phyloP scores from a whole-genome alignment of 2,888 invertebrate species.

The Idaea straminata region DNA sequence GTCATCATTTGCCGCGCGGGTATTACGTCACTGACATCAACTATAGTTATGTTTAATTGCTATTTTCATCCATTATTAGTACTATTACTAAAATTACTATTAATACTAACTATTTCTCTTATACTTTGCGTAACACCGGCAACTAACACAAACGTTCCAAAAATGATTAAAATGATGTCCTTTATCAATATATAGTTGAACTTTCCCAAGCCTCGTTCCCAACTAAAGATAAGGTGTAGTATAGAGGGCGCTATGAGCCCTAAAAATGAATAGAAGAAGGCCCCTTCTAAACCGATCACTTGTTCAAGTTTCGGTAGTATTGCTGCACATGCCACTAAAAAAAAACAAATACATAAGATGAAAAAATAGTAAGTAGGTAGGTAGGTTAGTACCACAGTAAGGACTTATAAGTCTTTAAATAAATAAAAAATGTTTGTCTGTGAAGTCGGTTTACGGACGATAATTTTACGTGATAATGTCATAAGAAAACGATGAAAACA shows the following conservation, averaged over 20 bases:
- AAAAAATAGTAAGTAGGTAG: not conserved
- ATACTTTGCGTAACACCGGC: constrained; percentile 81
- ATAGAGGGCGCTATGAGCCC: constrained; percentile 88
- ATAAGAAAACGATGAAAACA: no score
- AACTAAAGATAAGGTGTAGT: constrained; percentile 85
- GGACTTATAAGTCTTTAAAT: no score
- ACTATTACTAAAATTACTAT: constrained; percentile 17
- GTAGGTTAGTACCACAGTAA: no score
- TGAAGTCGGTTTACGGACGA: no score
- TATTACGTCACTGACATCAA: not conserved
- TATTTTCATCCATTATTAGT: constrained; percentile 12
- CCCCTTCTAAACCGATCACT: constrained; percentile 74
- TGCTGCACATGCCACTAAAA: constrained; percentile 68
- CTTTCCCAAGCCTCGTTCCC: constrained; percentile 84
- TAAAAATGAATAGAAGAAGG: constrained; percentile 84
- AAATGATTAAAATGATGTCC: constrained; percentile 79
- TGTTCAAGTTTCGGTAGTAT: constrained; percentile 64
- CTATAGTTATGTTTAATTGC: constrained; percentile 6
- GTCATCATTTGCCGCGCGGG: no score
- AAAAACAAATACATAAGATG: no score
- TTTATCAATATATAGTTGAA: constrained; percentile 85
- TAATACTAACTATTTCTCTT: constrained; percentile 58
- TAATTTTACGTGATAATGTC: no score
- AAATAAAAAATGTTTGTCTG: no score
- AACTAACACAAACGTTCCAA: constrained; percentile 84